phyloP scores from a whole-genome alignment of 2,797 vertebrate species.

The Erithacus rubecula region DNA sequence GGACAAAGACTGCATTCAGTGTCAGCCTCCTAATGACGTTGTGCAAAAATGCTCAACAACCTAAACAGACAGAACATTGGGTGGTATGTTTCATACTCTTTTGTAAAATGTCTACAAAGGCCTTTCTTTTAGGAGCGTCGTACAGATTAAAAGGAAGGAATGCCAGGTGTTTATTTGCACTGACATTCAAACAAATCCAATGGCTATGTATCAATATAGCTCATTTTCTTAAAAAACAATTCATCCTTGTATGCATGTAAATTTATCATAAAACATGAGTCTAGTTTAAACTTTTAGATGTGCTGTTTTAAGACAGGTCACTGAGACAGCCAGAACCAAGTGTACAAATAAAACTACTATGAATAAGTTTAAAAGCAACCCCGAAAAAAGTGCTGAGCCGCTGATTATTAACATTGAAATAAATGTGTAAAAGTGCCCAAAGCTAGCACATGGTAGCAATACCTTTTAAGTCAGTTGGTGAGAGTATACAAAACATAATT shows the following conservation, averaged over 20 bases:
- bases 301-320: conserved; percentile 87
- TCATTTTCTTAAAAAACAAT: conserved; percentile 66
- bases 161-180: conserved; percentile 75
- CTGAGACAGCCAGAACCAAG: conserved; percentile 71
- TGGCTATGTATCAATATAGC: conserved; percentile 70
- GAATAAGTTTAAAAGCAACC: conserved; percentile 72
- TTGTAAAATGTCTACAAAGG: conserved; percentile 74
- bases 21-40: conserved; percentile 83
- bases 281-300: conserved; percentile 83
- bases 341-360: conserved; percentile 88
- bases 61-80: conserved; percentile 81
- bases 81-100: conserved; percentile 79
- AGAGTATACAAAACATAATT: conserved; percentile 81
- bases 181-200: conserved; percentile 66
- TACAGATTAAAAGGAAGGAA: conserved; percentile 75
- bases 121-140: conserved; percentile 75
- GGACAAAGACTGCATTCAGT: conserved; percentile 77
- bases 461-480: conserved; percentile 78
- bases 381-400: conserved; percentile 78
- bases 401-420: conserved; percentile 86
- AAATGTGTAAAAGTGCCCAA: conserved; percentile 80
- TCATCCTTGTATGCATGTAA: conserved; percentile 65
- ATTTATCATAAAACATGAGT: conserved; percentile 72
- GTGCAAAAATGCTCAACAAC: conserved; percentile 88
- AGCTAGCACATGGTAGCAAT: conserved; percentile 73